phyloP scores from a whole-genome alignment of 2,797 vertebrate genomes.

The Onychomys arenicola region DNA sequence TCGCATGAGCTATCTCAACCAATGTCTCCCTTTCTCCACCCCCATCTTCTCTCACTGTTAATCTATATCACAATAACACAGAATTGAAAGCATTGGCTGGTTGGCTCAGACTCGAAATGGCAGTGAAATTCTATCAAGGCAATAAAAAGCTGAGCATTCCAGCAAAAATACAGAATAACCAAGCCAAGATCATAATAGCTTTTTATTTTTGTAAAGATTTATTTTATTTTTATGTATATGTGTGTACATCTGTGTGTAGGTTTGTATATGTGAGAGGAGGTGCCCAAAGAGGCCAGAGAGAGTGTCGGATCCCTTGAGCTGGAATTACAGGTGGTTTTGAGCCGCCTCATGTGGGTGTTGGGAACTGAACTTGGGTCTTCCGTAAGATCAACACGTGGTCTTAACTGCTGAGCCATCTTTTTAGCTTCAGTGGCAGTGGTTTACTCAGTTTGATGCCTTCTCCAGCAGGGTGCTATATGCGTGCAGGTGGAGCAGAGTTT shows the following conservation, averaged over 20 bases:
- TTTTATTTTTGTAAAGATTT: not conserved
- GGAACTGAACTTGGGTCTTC: not conserved
- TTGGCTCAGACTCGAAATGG: not conserved
- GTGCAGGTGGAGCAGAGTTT: not conserved
- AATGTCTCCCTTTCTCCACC: too few species aligned
- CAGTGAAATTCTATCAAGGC: not conserved
- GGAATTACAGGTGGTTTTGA: not conserved
- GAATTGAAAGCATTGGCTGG: not conserved
- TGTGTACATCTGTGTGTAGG: not conserved
- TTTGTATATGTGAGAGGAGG: not conserved
- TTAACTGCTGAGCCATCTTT: not conserved
- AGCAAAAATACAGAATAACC: not conserved
- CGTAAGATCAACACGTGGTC: not conserved
- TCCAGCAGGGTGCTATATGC: rapidly evolving
- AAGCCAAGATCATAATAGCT: too few species aligned
- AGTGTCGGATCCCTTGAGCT: not conserved
- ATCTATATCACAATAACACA: not conserved
- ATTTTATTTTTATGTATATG: not conserved
- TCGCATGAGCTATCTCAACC: not conserved
- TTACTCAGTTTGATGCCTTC: too few species aligned
- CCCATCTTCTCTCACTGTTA: not conserved
- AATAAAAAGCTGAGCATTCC: not conserved
- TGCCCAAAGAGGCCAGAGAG: not conserved
- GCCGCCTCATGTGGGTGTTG: not conserved
- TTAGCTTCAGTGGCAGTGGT: not conserved